These are phyloP conservation scores for Ametastegia equiseti DNA, from an alignment of 2,888 invertebrate species.

Conservation along the genomic window DNA sequence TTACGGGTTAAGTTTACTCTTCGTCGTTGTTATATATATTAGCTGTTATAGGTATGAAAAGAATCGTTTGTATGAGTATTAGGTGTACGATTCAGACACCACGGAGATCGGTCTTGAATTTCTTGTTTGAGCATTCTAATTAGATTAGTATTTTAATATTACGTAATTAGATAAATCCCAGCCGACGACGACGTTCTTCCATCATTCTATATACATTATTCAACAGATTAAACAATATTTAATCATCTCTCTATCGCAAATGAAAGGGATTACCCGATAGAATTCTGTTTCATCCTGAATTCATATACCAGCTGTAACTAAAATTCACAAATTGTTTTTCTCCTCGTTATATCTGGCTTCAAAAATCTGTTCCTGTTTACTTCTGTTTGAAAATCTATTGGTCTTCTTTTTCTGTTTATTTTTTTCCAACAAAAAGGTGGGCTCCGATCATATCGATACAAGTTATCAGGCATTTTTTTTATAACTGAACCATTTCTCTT, in stretches of 20 bases:
- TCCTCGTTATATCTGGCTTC: too few relatives aligned
- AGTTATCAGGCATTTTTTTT: too few relatives aligned
- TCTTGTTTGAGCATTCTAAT: background rate
- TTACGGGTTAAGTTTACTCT: background rate
- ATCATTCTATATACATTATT: background rate
- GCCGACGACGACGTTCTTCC: background rate
- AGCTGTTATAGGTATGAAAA: background rate
- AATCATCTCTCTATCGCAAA: background rate
- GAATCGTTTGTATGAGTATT: background rate
- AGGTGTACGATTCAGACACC: background rate
- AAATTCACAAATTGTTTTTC: too few relatives aligned
- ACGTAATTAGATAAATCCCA: background rate
- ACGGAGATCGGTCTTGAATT: background rate
- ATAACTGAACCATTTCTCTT: too few relatives aligned
- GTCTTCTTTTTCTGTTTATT: too few relatives aligned
- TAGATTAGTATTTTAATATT: slow-evolving; percentile 20
- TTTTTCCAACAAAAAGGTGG: too few relatives aligned
- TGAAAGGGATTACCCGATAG: background rate
- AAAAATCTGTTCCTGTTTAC: too few relatives aligned
- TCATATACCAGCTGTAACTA: too few relatives aligned
- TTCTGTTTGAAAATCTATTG: too few relatives aligned
- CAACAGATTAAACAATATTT: slow-evolving; percentile 14
- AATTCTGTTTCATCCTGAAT: background rate
- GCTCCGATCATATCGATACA: too few relatives aligned
- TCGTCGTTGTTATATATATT: background rate